A percentile compares a stretch with the other conserved stretches of the same genome.
These are phyloP conservation scores for Hoplostethus atlanticus DNA, from an alignment of 2,797 vertebrate genomes.

Conservation along the genomic window DNA sequence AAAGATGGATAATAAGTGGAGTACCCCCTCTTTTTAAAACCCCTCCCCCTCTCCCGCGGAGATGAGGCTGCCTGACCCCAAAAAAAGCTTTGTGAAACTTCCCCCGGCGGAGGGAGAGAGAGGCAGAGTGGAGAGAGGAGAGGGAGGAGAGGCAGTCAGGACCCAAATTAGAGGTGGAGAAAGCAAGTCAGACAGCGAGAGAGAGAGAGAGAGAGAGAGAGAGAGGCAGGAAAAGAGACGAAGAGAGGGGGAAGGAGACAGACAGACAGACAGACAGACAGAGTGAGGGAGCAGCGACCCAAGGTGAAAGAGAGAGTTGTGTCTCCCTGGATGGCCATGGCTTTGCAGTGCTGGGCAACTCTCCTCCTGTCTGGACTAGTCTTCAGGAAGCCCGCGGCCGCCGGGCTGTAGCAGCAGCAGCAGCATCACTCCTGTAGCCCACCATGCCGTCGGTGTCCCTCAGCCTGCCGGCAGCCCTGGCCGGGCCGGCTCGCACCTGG, in stretches of 20 bases:
- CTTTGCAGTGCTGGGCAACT: constrained; percentile 54
- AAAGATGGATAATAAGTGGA: constrained; percentile 79
- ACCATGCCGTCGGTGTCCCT: constrained; percentile 86
- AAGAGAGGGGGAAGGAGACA: constrained; percentile 22
- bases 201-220: constrained; percentile 19
- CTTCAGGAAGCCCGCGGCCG: constrained; percentile 39
- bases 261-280: constrained; percentile 43
- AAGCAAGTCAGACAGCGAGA: constrained; percentile 40
- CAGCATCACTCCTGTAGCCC: constrained; percentile 52
- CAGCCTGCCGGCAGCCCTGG: constrained; percentile 83
- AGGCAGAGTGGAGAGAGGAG: constrained; percentile 34
- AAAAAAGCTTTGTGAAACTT: constrained; percentile 85
- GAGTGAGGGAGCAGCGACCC: constrained; percentile 23
- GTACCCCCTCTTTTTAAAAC: constrained; percentile 58
- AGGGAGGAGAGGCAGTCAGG: constrained; percentile 65
- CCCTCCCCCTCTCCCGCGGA: constrained; percentile 83
- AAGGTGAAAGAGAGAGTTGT: constrained; percentile 44
- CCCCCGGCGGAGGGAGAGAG: constrained; percentile 68
- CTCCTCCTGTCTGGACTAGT: constrained; percentile 68
- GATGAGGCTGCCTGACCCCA: constrained; percentile 79
- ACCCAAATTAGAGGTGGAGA: constrained; percentile 57
- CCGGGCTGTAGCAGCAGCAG: constrained; percentile 52
- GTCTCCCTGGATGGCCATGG: constrained; percentile 73
- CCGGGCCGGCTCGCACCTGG: constrained; percentile 89
- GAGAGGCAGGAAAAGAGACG: constrained; percentile 35